Base-by-base conservation (phyloP, 1,140 invertebrate genomes). In the Aradophagus sp. region DNA sequence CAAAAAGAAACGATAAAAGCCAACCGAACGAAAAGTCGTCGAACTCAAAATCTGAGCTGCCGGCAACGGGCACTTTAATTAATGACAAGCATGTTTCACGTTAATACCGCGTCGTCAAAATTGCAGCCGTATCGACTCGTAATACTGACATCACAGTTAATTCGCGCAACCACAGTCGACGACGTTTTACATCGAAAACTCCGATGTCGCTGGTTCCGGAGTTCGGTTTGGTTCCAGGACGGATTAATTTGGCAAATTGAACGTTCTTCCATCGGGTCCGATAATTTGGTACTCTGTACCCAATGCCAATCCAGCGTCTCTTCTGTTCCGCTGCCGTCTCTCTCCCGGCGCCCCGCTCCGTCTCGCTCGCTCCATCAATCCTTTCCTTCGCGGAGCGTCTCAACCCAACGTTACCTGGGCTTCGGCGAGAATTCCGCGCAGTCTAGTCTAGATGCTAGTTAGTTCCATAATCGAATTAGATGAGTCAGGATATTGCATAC, bases 401-500 rank as follows among this genome's bases (percentile, higher is more conserved):
- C 62, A 34, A 61, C 56, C 55, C 47, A 41, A 62, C 61, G 69
- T 62, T 78, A 80, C 77, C 77, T 81, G 76, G 41, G 74, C 73
- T 74, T 68, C 48, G 38, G 56, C 73, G 76, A 73, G 74, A 80
- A 80, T 77, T 77, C 72, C 73, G 73, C 67, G 41, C 36, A 63
- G 73, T 74, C 69, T 68, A 47, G 61, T 68, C 70, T 66, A 70
- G 71, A 71, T 76, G 68, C 75, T 68, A 78, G 80, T 74, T 78
- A 80, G 77, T 81, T 80, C 80, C 68, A 72, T 84, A 84, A 86
- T 85, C 78, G 77, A 83, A 84, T 85, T 80, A 84, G 79, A 78
- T 74, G 77, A 84, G 80, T 83, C 84, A 84, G 84, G 84, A 86
- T 86, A 86, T 86, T 86, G 83, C 83, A 81, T 83, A 81, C 79